These are phyloP conservation scores for Helostoma temminkii DNA, from an alignment of 2,797 vertebrate genomes.

Conservation along the genomic window DNA sequence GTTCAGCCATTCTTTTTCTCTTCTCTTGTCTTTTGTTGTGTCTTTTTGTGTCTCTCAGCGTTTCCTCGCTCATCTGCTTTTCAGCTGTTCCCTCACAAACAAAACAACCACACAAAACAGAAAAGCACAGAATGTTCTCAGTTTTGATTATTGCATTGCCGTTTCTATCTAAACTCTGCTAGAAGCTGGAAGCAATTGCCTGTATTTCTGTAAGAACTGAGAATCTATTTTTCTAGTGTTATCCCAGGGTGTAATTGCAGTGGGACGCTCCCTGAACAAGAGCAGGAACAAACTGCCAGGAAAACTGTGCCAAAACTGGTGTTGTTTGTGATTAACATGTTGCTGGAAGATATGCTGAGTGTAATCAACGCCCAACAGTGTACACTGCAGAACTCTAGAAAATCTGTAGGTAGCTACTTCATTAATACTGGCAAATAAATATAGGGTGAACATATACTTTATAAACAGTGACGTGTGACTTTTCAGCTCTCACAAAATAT, in stretches of 20 bases:
- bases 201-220: slow-evolving; percentile 25
- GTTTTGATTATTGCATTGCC: not conserved
- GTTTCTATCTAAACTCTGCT: slow-evolving; percentile 26
- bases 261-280: slow-evolving; percentile 67
- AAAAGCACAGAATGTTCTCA: slow-evolving; percentile 42
- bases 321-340: slow-evolving; percentile 70
- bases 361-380: slow-evolving; percentile 51
- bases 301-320: slow-evolving; percentile 62
- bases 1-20: not conserved
- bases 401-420: slow-evolving; percentile 19
- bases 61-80: slow-evolving; percentile 31
- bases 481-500: not conserved
- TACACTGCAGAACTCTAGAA: slow-evolving; percentile 22
- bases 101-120: slow-evolving; percentile 13
- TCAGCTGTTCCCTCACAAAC: slow-evolving; percentile 38
- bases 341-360: slow-evolving; percentile 56
- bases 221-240: slow-evolving; percentile 46
- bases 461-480: slow-evolving; percentile 4
- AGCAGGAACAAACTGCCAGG: slow-evolving; percentile 67
- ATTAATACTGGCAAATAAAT: slow-evolving; percentile 8
- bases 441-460: not conserved
- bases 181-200: slow-evolving; percentile 33
- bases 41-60: not conserved
- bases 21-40: not conserved
- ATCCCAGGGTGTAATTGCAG: slow-evolving; percentile 65